Percentiles rank a stretch among this genome's conserved stretches.
phyloP scores from a whole-genome alignment of 2,888 invertebrate genomes.

The Glyphotaelius pellucidus region DNA sequence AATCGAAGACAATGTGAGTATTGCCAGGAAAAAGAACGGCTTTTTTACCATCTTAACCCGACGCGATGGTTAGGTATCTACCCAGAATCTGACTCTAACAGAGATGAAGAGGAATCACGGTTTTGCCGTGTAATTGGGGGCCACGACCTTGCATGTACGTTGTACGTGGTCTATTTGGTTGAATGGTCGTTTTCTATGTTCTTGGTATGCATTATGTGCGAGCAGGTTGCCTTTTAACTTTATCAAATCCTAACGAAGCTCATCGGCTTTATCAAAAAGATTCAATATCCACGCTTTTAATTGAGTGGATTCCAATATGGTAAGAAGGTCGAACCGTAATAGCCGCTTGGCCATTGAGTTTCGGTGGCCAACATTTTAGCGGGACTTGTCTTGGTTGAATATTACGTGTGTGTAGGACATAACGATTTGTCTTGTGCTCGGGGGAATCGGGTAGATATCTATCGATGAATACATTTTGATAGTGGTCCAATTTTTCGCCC shows the following conservation, averaged over 20 bases:
- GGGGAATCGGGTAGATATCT: background rate
- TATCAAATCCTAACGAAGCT: background rate
- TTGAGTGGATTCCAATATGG: background rate
- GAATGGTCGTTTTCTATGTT: background rate
- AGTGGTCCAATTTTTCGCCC: background rate
- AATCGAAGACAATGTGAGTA: slow-evolving; percentile 56
- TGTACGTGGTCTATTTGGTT: slow-evolving; percentile 42
- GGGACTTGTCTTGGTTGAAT: background rate
- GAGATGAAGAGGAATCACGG: slow-evolving; percentile 57
- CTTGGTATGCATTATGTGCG: slow-evolving; percentile 4
- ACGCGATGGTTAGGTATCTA: background rate
- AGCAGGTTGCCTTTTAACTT: background rate
- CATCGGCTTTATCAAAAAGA: slow-evolving; percentile 23
- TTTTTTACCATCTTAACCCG: background rate
- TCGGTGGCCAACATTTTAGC: background rate
- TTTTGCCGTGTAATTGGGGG: slow-evolving; percentile 54
- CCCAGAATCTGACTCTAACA: background rate
- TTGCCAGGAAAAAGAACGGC: slow-evolving; percentile 33
- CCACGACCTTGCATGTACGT: slow-evolving; percentile 41
- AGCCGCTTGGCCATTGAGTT: background rate
- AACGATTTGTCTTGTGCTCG: background rate
- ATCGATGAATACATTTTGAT: background rate
- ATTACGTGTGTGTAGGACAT: background rate
- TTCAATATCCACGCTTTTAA: background rate
- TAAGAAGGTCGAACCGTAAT: background rate